Conservation (phyloP, 2,888 invertebrate genomes). For the Halocaridina rubra region DNA sequence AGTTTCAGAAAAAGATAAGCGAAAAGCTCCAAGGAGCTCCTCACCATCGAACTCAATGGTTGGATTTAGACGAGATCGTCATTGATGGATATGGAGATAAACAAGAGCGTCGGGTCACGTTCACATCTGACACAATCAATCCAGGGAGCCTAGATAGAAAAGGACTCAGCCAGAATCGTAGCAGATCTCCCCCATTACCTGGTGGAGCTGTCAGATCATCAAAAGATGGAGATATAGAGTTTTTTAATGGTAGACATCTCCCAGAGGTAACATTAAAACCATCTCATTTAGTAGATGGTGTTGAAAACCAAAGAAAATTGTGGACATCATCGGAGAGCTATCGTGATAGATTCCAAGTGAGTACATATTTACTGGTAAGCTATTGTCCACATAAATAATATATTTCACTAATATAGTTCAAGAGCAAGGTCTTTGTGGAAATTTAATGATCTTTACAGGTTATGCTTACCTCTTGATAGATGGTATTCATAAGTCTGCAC, state of each 20-base stretch:
- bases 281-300: not conserved
- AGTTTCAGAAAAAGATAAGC: slow-evolving; percentile 43
- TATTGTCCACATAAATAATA: no score
- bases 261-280: not conserved
- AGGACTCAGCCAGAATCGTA: not conserved
- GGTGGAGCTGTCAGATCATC: not conserved
- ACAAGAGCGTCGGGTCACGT: slow-evolving; percentile 21
- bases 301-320: not conserved
- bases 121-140: slow-evolving; percentile 31
- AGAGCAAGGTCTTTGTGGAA: no score
- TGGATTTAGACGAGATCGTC: slow-evolving; percentile 21
- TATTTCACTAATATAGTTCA: no score
- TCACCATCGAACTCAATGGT: slow-evolving; percentile 23
- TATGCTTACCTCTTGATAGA: no score
- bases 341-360: slow-evolving; percentile 19
- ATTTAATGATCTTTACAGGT: no score
- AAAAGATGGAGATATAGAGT: not conserved
- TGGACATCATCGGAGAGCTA: slow-evolving; percentile 24
- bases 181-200: not conserved
- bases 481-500: no score
- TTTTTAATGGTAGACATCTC: not conserved
- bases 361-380: no score
- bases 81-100: not conserved
- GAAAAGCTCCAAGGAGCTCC: slow-evolving; percentile 41
- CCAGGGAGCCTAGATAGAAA: slow-evolving; percentile 3